phyloP scores from a whole-genome alignment of 2,888 invertebrate genomes.

The Rhagonycha lutea region DNA sequence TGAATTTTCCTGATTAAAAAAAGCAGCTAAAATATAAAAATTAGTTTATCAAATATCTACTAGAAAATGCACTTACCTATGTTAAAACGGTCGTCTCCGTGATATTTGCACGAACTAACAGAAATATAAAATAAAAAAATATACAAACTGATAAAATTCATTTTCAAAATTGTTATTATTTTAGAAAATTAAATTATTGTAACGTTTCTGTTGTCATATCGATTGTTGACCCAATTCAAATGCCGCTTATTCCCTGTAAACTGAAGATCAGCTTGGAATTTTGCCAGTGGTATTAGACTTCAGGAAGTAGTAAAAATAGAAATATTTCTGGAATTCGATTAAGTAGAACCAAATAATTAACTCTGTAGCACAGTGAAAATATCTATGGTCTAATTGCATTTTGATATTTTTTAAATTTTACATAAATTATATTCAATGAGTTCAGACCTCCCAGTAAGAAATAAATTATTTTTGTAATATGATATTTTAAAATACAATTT shows the following conservation, averaged over 20 bases:
- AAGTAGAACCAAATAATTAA: background rate
- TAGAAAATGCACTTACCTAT: slow-evolving; percentile 5
- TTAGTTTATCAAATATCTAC: too few relatives aligned
- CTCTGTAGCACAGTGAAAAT: too few relatives aligned
- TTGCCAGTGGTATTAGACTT: background rate
- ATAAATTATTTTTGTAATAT: too few relatives aligned
- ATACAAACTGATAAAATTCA: background rate
- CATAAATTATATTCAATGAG: background rate
- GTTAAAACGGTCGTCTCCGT: background rate
- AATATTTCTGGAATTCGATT: background rate
- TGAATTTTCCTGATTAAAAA: slow-evolving; percentile 57
- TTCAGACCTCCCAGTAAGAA: too few relatives aligned
- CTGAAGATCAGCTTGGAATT: background rate
- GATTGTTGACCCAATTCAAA: background rate
- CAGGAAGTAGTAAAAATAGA: background rate
- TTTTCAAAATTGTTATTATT: background rate
- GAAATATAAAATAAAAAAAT: background rate
- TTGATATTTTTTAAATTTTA: background rate
- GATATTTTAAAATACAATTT: too few relatives aligned
- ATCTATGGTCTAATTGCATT: too few relatives aligned
- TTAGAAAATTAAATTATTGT: background rate
- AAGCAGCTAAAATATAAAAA: slow-evolving; percentile 42
- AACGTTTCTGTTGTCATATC: background rate
- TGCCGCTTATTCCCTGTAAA: background rate
- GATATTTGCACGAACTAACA: background rate